These are phyloP conservation scores for Bradypodion pumilum DNA, from an alignment of 2,797 vertebrate species.

Conservation along the genomic window DNA sequence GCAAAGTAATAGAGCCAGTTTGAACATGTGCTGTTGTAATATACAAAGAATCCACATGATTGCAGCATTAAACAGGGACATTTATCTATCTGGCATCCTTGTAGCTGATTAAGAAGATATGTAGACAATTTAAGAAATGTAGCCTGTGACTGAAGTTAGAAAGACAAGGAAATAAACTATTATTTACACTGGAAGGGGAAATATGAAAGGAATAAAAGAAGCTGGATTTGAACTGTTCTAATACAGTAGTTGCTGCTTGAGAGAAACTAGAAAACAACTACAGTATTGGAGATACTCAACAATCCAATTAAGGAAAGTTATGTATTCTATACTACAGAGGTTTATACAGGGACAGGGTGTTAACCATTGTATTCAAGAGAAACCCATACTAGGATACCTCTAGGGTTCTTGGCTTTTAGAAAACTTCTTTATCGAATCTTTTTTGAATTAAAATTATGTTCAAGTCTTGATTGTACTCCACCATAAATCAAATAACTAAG, in stretches of 20 bases:
- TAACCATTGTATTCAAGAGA: not conserved
- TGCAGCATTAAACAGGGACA: not conserved
- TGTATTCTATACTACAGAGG: conserved; percentile 2
- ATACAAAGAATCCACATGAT: not conserved
- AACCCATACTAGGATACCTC: not conserved
- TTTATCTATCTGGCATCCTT: not conserved
- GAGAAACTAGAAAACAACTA: conserved; percentile 23
- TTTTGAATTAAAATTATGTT: conserved; percentile 24
- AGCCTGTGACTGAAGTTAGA: not conserved
- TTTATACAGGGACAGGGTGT: conserved; percentile 33
- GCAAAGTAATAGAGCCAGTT: not conserved
- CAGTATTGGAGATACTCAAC: conserved; percentile 32
- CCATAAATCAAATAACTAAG: not conserved
- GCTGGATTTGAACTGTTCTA: not conserved
- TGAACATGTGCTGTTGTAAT: not conserved
- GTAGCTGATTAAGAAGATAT: not conserved
- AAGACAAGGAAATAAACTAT: not conserved
- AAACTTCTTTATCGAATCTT: conserved; percentile 22
- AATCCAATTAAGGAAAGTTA: conserved; percentile 23
- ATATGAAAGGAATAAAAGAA: not conserved
- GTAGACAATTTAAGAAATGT: not conserved
- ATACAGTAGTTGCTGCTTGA: not conserved
- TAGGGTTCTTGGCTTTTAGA: not conserved
- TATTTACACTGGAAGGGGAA: not conserved
- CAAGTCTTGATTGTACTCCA: not conserved